Evolutionary conservation across 2,113 vertebrate species (phyloP).

Genomic region (Nothocercus nigrocapillus): DNA sequence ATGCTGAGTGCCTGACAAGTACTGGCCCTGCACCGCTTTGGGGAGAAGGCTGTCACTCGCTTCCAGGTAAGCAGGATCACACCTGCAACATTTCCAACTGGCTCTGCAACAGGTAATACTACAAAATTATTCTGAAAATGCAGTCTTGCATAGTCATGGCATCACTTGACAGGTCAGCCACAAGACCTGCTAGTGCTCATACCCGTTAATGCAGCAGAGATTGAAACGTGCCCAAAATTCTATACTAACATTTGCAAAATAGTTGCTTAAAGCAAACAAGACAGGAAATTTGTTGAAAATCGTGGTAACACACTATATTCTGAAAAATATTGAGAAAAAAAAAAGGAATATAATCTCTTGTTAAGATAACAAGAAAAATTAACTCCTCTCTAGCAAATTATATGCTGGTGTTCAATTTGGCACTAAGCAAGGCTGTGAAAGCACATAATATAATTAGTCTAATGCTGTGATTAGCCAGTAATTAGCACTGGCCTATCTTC

Average conservation of each 20-base stretch:
- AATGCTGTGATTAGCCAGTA: conserved; percentile 70
- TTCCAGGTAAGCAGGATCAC: neutral
- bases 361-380: conserved; percentile 38
- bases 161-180: neutral
- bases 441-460: conserved; percentile 67
- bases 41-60: neutral
- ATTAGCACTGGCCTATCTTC: conserved; percentile 69
- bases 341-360: neutral
- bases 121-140: neutral
- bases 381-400: conserved; percentile 67
- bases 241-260: neutral
- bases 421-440: conserved; percentile 47
- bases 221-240: neutral
- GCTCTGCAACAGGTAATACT: neutral
- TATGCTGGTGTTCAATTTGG: neutral
- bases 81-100: neutral
- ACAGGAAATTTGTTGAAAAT: neutral
- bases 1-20: neutral
- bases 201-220: neutral
- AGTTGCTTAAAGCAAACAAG: neutral
- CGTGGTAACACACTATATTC: neutral
- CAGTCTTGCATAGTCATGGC: neutral
- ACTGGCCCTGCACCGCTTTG: neutral
- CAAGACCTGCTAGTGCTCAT: neutral
- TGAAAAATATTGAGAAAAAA: neutral